Evolutionary conservation across 2,113 vertebrate species (phyloP), one percentile per base, ranked within the genome.

Genomic region (Silurus asotus): DNA sequence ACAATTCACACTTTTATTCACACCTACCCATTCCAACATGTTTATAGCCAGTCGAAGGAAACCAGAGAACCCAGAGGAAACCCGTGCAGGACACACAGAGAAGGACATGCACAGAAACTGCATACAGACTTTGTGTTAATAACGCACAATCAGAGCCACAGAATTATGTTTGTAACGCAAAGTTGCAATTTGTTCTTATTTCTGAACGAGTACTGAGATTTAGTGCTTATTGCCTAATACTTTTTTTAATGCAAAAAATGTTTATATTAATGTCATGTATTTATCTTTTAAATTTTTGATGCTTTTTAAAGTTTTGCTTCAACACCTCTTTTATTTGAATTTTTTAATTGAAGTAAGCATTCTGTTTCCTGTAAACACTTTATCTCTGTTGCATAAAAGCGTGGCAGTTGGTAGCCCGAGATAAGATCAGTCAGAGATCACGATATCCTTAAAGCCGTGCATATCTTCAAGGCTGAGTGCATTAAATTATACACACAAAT

Each of bases 351-450:
- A 72, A 69, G 2, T 48, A 9, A 75, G 48, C 3, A n/a, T 79
- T 49, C 59, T 83, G 49, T 20, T 51, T 83, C 45, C 74, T 88
- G 58, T 81, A 56, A 65, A 62, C 37, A 28, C 78, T 67, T 5
- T 14, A 45, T 7, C 67, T 74, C 75, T 72, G 59, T 67, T 48
- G n/a, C 58, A 53, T 58, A 37, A 59, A 85, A 77, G 51, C 48
- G 59, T n/a, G 65, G 62, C 74, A 83, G 75, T 65, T 69, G n/a
- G 65, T 49, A 61, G 70, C 84, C 2, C 64, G n/a, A 86, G 81
- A 86, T 84, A 86, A 81, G 84, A 86, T 84, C 88, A 84, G 75
- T 64, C 81, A 55, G 67, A 76, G 67, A 87, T 86, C 58, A 58
- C 45, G 37, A 72, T 84, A 74, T 17, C 45, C 58, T 62, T 28